These are phyloP conservation scores for Drosophila repleta DNA, from an alignment of 1,140 invertebrate genomes.

Conservation along the genomic window DNA sequence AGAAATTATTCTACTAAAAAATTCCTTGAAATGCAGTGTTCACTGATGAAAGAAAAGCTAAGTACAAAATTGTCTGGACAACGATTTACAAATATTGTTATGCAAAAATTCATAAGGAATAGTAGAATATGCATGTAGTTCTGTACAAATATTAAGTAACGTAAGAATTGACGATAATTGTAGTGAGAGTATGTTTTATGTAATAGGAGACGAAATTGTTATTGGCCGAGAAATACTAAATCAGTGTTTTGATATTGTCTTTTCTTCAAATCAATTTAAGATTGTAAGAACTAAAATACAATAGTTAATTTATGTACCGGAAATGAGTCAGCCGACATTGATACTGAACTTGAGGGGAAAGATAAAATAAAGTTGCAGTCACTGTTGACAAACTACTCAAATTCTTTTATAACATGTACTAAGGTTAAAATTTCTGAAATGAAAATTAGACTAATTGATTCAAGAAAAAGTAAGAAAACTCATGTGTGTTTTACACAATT, in stretches of 20 bases:
- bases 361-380: conserved; percentile 31
- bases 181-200: conserved; percentile 33
- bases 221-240: conserved; percentile 40
- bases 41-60: too few species aligned
- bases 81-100: conserved; percentile 27
- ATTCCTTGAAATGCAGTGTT: too few species aligned
- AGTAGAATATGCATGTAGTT: conserved; percentile 16
- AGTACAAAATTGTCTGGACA: conserved; percentile 1
- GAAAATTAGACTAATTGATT: conserved; percentile 5
- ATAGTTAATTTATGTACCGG: too few species aligned
- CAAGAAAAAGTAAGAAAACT: too few species aligned
- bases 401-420: conserved; percentile 25
- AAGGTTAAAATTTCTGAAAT: conserved; percentile 5
- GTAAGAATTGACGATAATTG: conserved; percentile 22
- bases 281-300: conserved; percentile 27
- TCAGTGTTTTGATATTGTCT: too few species aligned
- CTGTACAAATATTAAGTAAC: conserved; percentile 35
- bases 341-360: too few species aligned
- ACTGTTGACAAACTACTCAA: conserved; percentile 15
- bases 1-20: too few species aligned
- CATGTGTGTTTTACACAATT: too few species aligned
- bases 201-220: conserved; percentile 30
- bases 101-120: conserved; percentile 8
- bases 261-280: conserved; percentile 32
- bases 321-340: too few species aligned